phyloP scores from a whole-genome alignment of 2,797 vertebrate genomes.

The Lemur catta region DNA sequence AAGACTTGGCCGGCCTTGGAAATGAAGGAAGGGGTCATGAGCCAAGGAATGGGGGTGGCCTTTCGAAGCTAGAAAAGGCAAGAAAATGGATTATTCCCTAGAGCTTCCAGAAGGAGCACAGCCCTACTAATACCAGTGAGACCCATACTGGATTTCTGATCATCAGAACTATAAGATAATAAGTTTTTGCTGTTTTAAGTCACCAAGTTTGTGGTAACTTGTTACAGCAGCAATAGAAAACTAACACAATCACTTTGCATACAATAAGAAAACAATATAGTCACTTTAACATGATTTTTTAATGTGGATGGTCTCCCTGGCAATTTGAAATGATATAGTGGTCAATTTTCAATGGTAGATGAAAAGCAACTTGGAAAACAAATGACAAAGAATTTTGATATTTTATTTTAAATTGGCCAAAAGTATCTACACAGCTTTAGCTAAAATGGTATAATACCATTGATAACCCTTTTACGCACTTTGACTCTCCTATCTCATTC shows the following conservation, averaged over 20 bases:
- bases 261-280: background rate
- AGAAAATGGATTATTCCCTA: background rate
- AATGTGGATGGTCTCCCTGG: background rate
- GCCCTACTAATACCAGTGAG: background rate
- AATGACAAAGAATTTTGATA: background rate
- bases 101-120: background rate
- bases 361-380: background rate
- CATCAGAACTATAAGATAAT: background rate
- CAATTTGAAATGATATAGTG: background rate
- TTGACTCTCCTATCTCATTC: background rate
- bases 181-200: background rate
- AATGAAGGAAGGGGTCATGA: background rate
- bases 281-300: background rate
- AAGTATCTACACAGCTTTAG: background rate
- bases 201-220: background rate
- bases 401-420: background rate
- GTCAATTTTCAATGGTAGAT: background rate
- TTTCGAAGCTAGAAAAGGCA: background rate
- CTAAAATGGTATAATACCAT: background rate
- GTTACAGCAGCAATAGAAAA: background rate
- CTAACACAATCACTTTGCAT: background rate
- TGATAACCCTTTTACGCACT: background rate
- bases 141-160: background rate
- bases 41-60: background rate
- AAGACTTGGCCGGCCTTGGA: background rate